These are phyloP conservation scores for Cardiocondyla obscurior DNA, from an alignment of 1,140 invertebrate species.

Conservation along the genomic window DNA sequence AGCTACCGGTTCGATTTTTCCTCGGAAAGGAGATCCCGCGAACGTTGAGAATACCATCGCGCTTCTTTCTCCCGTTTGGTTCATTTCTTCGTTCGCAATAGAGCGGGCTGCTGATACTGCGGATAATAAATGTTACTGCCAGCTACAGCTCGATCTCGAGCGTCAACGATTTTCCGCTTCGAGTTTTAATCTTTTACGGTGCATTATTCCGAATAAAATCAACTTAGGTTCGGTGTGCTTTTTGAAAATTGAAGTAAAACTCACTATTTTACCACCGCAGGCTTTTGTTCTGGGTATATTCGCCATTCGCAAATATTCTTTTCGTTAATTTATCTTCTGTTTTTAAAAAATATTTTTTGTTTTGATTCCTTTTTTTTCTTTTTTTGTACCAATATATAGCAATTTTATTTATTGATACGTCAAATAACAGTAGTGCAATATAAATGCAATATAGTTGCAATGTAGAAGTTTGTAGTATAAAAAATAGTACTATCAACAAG, in stretches of 20 bases:
- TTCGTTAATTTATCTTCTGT: neutral
- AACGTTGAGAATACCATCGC: neutral
- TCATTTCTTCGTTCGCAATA: conserved; percentile 28
- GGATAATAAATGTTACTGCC: conserved; percentile 50
- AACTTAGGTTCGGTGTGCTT: neutral
- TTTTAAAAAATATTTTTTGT: neutral
- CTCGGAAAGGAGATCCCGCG: conserved; percentile 1
- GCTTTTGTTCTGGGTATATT: neutral
- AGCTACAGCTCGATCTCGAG: conserved; percentile 13
- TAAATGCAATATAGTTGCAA: too few relatives aligned
- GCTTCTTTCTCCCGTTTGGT: conserved; percentile 22
- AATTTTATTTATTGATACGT: neutral
- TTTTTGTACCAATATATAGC: conserved; percentile 2
- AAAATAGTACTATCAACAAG: neutral
- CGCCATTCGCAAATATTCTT: neutral
- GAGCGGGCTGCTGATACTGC: neutral
- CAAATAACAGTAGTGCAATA: neutral
- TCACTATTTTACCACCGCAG: neutral
- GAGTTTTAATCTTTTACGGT: conserved; percentile 17
- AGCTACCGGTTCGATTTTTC: conserved; percentile 35
- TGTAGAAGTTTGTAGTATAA: neutral
- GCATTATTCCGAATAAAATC: neutral
- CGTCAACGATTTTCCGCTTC: conserved; percentile 5
- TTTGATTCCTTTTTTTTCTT: neutral
- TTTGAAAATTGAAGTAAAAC: neutral